These are phyloP conservation scores for Caenorhabditis afra DNA, from an alignment of 2,888 invertebrate genomes.

Conservation along the genomic window DNA sequence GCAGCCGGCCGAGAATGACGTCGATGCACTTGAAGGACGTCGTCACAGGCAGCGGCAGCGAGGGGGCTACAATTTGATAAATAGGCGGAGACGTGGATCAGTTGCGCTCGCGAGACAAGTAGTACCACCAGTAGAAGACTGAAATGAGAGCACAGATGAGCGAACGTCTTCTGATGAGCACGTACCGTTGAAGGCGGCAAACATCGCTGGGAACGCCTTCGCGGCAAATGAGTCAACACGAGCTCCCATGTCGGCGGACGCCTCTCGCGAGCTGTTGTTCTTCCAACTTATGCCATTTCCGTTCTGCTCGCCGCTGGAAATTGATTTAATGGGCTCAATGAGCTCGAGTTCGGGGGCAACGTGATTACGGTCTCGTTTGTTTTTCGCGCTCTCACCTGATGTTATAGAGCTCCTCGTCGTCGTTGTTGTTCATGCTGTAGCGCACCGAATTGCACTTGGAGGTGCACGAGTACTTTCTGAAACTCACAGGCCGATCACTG, in stretches of 20 bases:
- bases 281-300: constrained; percentile 59
- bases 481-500: constrained; percentile 51
- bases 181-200: constrained; percentile 79
- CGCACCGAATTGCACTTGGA: constrained; percentile 58
- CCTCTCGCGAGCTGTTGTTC: constrained; percentile 59
- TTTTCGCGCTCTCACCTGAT: constrained; percentile 35
- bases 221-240: constrained; percentile 78
- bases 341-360: neutral
- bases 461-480: constrained; percentile 58
- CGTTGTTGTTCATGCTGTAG: constrained; percentile 66
- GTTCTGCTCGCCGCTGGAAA: constrained; percentile 60
- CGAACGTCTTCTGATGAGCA: neutral
- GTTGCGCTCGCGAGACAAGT: constrained; percentile 72
- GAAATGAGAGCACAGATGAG: constrained; percentile 45
- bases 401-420: constrained; percentile 62
- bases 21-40: constrained; percentile 16
- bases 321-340: neutral
- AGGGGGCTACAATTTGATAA: constrained; percentile 23
- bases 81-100: constrained; percentile 7
- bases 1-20: neutral
- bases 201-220: constrained; percentile 77
- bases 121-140: constrained; percentile 80
- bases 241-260: constrained; percentile 68
- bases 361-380: neutral
- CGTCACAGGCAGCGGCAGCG: neutral